phyloP scores from a whole-genome alignment of 1,140 invertebrate genomes.

The Armadillidium nasatum region DNA sequence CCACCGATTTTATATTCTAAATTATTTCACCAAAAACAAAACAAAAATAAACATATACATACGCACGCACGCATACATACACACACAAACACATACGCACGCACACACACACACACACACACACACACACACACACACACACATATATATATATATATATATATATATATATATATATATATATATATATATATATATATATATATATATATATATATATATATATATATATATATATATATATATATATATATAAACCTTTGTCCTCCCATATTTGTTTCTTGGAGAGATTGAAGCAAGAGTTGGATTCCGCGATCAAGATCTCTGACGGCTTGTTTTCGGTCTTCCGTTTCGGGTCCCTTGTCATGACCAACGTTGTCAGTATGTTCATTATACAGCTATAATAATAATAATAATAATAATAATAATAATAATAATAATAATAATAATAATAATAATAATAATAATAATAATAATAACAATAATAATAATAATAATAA shows the following conservation, averaged over 20 bases:
- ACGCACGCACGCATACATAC: too few relatives aligned
- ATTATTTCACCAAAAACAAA: too few relatives aligned
- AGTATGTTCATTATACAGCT: constrained; percentile 3
- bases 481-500: neutral
- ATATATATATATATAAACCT: neutral
- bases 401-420: neutral
- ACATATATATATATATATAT: too few relatives aligned
- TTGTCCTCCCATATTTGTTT: neutral
- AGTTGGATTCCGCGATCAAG: neutral
- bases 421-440: neutral
- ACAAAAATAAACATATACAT: too few relatives aligned
- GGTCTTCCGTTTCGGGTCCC: neutral
- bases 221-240: neutral
- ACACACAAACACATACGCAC: too few relatives aligned
- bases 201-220: neutral
- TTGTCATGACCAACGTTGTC: neutral
- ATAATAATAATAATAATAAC: neutral
- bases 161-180: neutral
- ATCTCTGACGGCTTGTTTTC: neutral
- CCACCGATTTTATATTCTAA: too few relatives aligned
- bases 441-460: constrained; percentile 1
- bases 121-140: too few relatives aligned
- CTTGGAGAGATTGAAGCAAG: neutral
- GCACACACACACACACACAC: too few relatives aligned
- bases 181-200: neutral